A percentile compares a stretch with the other conserved stretches of the same genome.
Conservation (phyloP, 2,888 invertebrate species). For the Leptarthrus brevirostris region DNA sequence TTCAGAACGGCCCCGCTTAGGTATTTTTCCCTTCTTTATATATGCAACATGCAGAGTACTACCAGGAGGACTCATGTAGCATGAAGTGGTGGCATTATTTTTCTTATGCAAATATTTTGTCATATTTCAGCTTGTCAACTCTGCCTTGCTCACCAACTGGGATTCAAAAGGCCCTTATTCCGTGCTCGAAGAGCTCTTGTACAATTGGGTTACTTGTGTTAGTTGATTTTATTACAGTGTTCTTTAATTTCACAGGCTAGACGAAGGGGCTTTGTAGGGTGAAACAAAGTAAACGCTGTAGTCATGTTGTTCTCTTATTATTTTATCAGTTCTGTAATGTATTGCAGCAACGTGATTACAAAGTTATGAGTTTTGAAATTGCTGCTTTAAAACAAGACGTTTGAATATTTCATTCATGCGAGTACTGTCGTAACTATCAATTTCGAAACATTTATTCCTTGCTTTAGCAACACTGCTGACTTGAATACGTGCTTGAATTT, state of each 20-base stretch:
- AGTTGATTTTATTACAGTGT: conserved; percentile 1
- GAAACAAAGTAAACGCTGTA: neutral
- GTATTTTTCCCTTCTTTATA: conserved; percentile 11
- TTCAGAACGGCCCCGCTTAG: neutral
- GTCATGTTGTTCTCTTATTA: conserved; percentile 8
- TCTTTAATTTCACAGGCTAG: conserved; percentile 18
- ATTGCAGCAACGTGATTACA: conserved; percentile 21
- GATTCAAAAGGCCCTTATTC: conserved; percentile 1
- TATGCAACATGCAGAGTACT: conserved; percentile 29
- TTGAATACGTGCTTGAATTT: too few species aligned
- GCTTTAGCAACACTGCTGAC: too few species aligned
- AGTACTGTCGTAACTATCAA: too few species aligned
- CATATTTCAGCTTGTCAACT: conserved; percentile 36
- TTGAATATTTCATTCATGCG: too few species aligned
- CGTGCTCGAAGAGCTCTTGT: neutral
- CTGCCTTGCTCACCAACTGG: neutral
- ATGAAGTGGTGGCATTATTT: conserved; percentile 37
- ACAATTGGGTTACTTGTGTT: conserved; percentile 15
- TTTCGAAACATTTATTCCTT: too few species aligned
- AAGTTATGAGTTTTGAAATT: neutral
- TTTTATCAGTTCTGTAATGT: conserved; percentile 14
- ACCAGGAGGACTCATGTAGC: conserved; percentile 26
- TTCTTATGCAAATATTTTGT: conserved; percentile 49
- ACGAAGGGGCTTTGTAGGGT: neutral
- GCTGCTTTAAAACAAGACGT: too few species aligned